Base-by-base conservation (phyloP, 2,113 vertebrate genomes). In the Grus americana region DNA sequence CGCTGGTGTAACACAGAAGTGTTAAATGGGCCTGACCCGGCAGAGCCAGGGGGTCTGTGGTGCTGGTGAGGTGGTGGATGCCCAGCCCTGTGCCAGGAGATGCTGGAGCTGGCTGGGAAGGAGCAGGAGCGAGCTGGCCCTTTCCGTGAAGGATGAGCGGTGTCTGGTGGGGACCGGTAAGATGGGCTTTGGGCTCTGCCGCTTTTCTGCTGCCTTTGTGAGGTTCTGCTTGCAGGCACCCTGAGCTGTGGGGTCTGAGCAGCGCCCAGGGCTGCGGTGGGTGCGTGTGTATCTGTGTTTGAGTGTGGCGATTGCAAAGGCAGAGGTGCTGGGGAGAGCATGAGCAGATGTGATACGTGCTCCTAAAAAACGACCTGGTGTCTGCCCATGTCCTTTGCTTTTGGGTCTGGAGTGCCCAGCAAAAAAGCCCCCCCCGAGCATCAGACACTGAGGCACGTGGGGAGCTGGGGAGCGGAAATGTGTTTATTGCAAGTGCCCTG, bases 161-260 rank as follows among this genome's bases (percentile, higher is more conserved):
- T 12, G 27, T 15, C 32, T 0, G 0, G 0, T 1, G 11, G 22
- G 13, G 11, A 6, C 22, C 0, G 26, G 42, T 29, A 54, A 75
- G 49, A 17, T 6, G 70, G 19, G 2, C 0, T 73, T 82, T 36
- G 66, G 46, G 6, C 6, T 58, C 26, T 52, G 27, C 40, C 40
- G 49, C 15, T 67, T 72, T 63, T 30, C 34, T 52, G 22, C 40
- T 46, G 49, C 15, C 61, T 72, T 63, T 26, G 27, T 49, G 40
- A 34, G 21, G 7, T 74, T 71, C 46, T 84, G 9, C 18, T 40
- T 6, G 29, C 6, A 9, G 70, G 6, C 1, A 3, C 19, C 16
- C 34, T 32, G 22, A 34, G 67, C 40, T 9, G 1, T 2, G 70
- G 26, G 36, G 14, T 11, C 40, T 26, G 71, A 58, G 24, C 2